Evolutionary conservation across 1,140 invertebrate genomes (phyloP), one percentile per base, ranked within the genome.

Genomic region (Plutomurus gul): DNA sequence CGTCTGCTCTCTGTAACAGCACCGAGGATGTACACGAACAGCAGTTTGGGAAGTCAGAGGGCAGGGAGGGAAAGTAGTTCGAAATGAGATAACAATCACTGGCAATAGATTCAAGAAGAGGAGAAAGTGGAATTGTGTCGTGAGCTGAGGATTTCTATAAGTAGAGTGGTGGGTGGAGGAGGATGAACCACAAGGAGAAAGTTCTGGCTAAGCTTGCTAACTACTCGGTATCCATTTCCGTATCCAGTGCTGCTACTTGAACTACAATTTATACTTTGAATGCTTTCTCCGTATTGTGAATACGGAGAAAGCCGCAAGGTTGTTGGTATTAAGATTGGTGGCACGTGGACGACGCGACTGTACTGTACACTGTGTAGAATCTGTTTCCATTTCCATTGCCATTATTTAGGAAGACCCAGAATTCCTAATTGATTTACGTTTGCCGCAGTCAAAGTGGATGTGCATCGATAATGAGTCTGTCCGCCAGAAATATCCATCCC

Each of bases 351-450:
- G 22, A n/a, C n/a, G n/a, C n/a, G n/a, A n/a, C n/a, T n/a, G n/a
- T n/a, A n/a, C n/a, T n/a, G n/a, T n/a, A n/a, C n/a, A n/a, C n/a
- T n/a, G n/a, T n/a, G n/a, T n/a, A n/a, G n/a, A n/a, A 65, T 65
- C 56, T 36, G 13, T 36, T 30, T 65, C 56, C 56, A 65, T 65
- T 36, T 30, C 27, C 56, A 65, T 36, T 65, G 27, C 18, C 56
- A 65, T 65, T 30, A 65, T 65, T 65, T 65, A 65, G 56, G 56
- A 65, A 65, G 56, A 65, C 56, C 56, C 27, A 65, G 56, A 65
- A 65, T 65, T 36, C 56, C 13, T 65, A 65, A 65, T 65, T 65
- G 56, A 65, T 65, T 65, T 65, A 65, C 56, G 56, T 30, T 33
- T n/a, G 30, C 30, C 56, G 56, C 56, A 65, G 56, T 33, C 56